A percentile compares a stretch with the other conserved stretches of the same genome.
Conservation (phyloP, 2,797 vertebrate species). For the Huso huso region DNA sequence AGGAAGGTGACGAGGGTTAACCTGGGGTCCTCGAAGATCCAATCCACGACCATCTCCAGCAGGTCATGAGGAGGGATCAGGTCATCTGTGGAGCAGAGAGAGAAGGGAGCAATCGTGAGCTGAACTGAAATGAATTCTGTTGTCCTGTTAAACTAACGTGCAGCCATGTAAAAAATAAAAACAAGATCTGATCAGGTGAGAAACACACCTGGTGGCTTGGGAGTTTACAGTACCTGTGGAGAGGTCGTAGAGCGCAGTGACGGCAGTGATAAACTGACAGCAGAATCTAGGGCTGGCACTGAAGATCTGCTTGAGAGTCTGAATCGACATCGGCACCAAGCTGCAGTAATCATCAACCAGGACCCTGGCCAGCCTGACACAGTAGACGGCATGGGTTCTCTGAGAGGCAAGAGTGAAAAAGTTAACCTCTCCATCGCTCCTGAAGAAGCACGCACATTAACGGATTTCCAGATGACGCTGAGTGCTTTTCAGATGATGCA, state of each 20-base stretch:
- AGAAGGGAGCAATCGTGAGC: too few relatives aligned
- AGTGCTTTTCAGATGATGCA: too few relatives aligned
- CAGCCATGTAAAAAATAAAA: neutral
- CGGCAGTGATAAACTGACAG: slow-evolving; percentile 89
- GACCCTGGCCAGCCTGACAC: slow-evolving; percentile 76
- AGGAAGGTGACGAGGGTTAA: slow-evolving; percentile 87
- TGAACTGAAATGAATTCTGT: neutral
- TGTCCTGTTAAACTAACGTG: neutral
- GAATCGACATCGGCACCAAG: slow-evolving; percentile 79
- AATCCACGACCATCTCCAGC: slow-evolving; percentile 84
- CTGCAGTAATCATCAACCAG: slow-evolving; percentile 93
- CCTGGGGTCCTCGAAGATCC: slow-evolving; percentile 87
- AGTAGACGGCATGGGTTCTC: slow-evolving; percentile 81
- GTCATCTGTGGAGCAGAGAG: slow-evolving; percentile 60
- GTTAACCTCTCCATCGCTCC: too few relatives aligned
- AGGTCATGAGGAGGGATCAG: slow-evolving; percentile 83
- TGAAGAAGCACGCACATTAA: too few relatives aligned
- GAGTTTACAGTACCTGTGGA: slow-evolving; percentile 54
- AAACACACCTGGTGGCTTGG: neutral
- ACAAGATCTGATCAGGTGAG: neutral
- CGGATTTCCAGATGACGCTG: too few relatives aligned
- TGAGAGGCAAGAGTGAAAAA: slow-evolving; percentile 33
- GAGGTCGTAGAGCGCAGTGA: slow-evolving; percentile 84
- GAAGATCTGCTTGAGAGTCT: slow-evolving; percentile 81
- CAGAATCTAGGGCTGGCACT: slow-evolving; percentile 89